phyloP scores from a whole-genome alignment of 1,140 invertebrate species.

The Steinernema feltiae region DNA sequence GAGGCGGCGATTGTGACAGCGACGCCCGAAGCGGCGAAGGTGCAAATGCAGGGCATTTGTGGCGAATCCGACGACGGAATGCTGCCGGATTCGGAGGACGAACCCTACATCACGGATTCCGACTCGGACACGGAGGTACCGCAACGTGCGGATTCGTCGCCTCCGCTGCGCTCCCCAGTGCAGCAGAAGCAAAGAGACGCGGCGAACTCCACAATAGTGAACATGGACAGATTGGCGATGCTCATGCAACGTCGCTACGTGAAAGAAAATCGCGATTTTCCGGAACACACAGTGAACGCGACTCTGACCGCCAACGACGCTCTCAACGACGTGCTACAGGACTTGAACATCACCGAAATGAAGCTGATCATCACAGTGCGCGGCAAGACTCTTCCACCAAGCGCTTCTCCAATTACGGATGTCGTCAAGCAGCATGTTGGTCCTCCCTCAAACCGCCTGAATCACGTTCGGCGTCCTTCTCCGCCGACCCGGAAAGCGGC shows the following conservation, averaged over 20 bases:
- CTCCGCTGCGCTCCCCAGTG: too few species aligned
- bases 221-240: background rate
- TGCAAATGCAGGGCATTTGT: background rate
- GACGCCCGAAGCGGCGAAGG: too few species aligned
- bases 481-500: too few species aligned
- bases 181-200: too few species aligned
- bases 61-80: background rate
- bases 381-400: too few species aligned
- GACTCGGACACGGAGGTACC: background rate
- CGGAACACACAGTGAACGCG: background rate
- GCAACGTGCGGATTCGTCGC: too few species aligned
- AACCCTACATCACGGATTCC: constrained; percentile 1
- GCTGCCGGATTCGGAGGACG: background rate
- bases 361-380: background rate
- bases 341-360: background rate
- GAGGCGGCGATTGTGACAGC: too few species aligned
- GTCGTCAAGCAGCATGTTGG: too few species aligned
- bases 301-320: background rate
- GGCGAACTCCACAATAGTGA: too few species aligned
- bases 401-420: too few species aligned
- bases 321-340: background rate
- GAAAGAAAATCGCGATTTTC: background rate
- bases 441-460: too few species aligned
- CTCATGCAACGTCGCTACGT: background rate
- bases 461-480: too few species aligned